Base-by-base conservation (phyloP, 53 echinoderm and acorn worm genomes). In the Crossaster papposus region DNA sequence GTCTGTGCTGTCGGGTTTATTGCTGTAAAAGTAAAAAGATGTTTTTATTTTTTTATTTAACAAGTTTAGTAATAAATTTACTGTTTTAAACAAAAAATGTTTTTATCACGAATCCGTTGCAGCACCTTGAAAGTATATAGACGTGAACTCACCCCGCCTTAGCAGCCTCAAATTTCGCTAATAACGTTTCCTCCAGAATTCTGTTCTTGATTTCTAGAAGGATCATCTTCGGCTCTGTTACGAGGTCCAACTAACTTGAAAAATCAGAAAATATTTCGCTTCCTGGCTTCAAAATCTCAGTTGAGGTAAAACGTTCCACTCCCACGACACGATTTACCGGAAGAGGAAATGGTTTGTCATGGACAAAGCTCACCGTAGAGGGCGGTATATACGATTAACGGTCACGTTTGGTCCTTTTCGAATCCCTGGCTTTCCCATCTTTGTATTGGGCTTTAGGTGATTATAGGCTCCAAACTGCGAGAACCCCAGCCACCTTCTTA, bases 141-240 rank as follows among this genome's bases (percentile, higher is more conserved):
- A n/a, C n/a, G n/a, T 36, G 14, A 51, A 94, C 96, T 95, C 55
- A 95, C 96, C 96, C 96, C 34, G 91, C 86, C 33, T 85, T 81
- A 4, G 92, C 96, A 72, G 37, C 77, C 81, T 95, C 93, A 73
- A 96, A 96, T 79, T 92, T 96, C 22, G 81, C 81, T 0, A 90
- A 74, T 24, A 96, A 86, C 14, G 96, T 95, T 72, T 96, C 96
- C 89, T 95, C 96, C 28, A 96, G 85, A 54, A 96, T 95, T 74
- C 81, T 96, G 86, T 96, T 96, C 78, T 96, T 95, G 38, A 95
- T 96, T 88, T 96, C 96, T 54, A 96, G 88, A n/a, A 96, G 76
- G 76, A 96, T 96, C 96, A 96, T 96, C 79, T 95, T 96, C 55
- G 77, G 77, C 12, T 76, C 31, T 77, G 22, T 30, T 22, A 2